Percentiles rank a stretch among this genome's conserved stretches.
Conservation (phyloP, 2,113 vertebrate genomes). For the Toxotes chatareus region DNA sequence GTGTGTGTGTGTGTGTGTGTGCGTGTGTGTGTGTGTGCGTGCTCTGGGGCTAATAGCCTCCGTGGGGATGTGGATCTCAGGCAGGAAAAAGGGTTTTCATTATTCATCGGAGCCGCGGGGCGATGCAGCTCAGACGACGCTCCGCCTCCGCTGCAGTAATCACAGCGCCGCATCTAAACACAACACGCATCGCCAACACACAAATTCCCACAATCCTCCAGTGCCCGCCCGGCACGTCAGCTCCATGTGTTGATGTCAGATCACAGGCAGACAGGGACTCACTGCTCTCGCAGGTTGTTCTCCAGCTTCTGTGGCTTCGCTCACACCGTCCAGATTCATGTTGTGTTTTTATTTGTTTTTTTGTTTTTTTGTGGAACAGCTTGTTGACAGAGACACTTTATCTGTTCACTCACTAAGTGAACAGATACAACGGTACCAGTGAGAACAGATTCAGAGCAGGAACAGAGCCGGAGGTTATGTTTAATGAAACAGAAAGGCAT, state of each 20-base stretch:
- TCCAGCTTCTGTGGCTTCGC: background rate
- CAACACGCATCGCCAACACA: background rate
- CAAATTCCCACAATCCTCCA: constrained; percentile 32
- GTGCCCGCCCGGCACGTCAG: background rate
- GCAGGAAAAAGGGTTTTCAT: constrained; percentile 39
- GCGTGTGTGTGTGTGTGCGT: constrained; percentile 33
- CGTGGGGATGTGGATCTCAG: constrained; percentile 19
- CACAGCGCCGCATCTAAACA: constrained; percentile 29
- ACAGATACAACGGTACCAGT: background rate
- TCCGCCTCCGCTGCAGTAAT: constrained; percentile 5
- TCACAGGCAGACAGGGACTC: background rate
- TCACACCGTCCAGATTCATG: too few relatives aligned
- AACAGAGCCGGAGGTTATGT: constrained; percentile 19
- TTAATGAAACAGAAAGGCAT: constrained; percentile 10
- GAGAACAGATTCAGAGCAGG: background rate
- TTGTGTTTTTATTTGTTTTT: too few relatives aligned
- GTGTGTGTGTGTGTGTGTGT: constrained; percentile 16
- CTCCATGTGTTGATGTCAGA: background rate
- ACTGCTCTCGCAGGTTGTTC: background rate
- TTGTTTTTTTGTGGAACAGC: background rate
- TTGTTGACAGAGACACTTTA: background rate
- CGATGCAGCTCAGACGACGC: background rate
- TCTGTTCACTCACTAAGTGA: background rate
- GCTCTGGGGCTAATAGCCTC: constrained; percentile 30
- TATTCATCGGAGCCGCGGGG: constrained; percentile 23